Evolutionary conservation across 1,140 invertebrate species (phyloP).

Genomic region (Drosophila azteca): DNA sequence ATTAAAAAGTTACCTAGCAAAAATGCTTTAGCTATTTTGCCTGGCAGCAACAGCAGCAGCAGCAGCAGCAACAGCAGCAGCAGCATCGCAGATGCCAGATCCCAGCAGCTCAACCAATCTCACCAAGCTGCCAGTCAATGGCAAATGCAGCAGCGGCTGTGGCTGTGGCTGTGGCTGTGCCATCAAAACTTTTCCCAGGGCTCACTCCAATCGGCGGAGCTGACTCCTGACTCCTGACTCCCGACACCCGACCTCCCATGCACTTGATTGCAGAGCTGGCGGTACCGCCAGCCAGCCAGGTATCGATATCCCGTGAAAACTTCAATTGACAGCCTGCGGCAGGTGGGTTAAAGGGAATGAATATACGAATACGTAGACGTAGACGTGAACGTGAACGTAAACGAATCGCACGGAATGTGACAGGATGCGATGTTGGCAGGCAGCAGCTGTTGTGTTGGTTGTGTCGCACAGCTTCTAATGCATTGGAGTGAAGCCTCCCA

Average conservation of each 20-base stretch:
- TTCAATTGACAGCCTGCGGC: slow-evolving; percentile 65
- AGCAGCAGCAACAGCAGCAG: no score
- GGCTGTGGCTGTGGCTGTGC: slow-evolving; percentile 40
- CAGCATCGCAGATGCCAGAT: slow-evolving; percentile 15
- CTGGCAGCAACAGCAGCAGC: slow-evolving; percentile 55
- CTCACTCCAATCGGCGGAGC: slow-evolving; percentile 21
- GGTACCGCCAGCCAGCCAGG: slow-evolving; percentile 26
- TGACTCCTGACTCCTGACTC: slow-evolving; percentile 1
- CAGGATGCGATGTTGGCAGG: background rate
- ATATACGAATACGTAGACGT: slow-evolving; percentile 9
- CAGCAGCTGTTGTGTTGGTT: slow-evolving; percentile 21
- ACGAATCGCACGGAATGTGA: background rate
- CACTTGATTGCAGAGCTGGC: slow-evolving; percentile 37
- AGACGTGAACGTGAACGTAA: no score
- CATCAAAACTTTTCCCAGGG: slow-evolving; percentile 64
- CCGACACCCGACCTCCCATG: slow-evolving; percentile 14
- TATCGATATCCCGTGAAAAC: slow-evolving; percentile 57
- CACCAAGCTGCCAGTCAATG: slow-evolving; percentile 64
- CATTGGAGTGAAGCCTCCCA: slow-evolving; percentile 33
- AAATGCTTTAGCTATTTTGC: slow-evolving; percentile 75
- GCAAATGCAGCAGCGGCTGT: slow-evolving; percentile 26
- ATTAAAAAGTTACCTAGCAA: slow-evolving; percentile 76
- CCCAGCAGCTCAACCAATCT: slow-evolving; percentile 17
- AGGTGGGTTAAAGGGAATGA: slow-evolving; percentile 1
- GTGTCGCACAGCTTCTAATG: slow-evolving; percentile 9